Base-by-base conservation (phyloP, 2,113 vertebrate genomes). In the Formicarius rufipectus region DNA sequence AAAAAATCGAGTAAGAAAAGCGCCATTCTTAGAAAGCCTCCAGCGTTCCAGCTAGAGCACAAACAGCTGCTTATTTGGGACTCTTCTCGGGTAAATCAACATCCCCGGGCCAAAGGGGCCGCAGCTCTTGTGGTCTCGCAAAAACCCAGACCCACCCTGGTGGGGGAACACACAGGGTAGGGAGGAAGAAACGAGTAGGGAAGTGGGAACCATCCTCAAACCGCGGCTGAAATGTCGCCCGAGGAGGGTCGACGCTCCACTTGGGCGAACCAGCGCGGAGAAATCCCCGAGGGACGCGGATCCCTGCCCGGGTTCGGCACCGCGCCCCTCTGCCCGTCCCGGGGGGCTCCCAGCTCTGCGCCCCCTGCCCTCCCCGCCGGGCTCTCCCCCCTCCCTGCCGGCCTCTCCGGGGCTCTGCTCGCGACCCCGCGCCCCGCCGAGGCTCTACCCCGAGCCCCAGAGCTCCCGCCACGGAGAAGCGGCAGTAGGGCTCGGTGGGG, bases 1-100 rank as follows among this genome's bases (percentile, higher is more conserved):
- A 5, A 52, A 49, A 22, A 22, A 9, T 49, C 40, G 8, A 81
- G 66, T 68, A 93, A 96, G 94, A 96, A 95, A 96, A 96, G 82
- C 75, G 5, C 68, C 95, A 88, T 97, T 96, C 95, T 96, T 96
- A 95, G 94, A 97, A 96, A 97, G 95, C 56, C 63, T 87, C 85
- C 72, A 83, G 78, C 55, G 20, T 84, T 97, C 95, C 95, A 96
- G 75, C 72, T 53, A 79, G 42, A 95, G 84, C 78, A 96, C 96
- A 96, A 96, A 74, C 78, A 94, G 87, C 91, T 96, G 94, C 90
- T 91, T 96, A 76, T 94, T 91, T 95, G 49, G 67, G 53, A 69
- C 82, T 96, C 45, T 89, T 35, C 53, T 87, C 62, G 87, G 78
- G 63, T 85, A 94, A 92, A 93, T 64, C 72, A 84, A 85, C 74